Base-by-base conservation (phyloP, 1,140 invertebrate species). In the Sarcophaga bullata region DNA sequence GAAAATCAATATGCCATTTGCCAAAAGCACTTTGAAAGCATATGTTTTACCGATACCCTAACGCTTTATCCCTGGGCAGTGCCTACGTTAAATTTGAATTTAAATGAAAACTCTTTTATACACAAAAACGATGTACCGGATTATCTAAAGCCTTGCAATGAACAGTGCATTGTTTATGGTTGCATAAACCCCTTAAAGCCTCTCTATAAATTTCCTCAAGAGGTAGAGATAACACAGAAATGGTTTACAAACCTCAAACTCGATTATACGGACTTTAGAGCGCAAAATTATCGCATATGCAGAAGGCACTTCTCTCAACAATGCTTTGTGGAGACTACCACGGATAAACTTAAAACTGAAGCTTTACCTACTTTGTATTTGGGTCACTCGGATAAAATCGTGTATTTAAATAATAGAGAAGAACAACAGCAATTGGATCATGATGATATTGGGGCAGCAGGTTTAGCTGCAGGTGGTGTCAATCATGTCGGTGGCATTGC, bases 1-100 rank as follows among this genome's bases (percentile, higher is more conserved):
- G 88, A 88, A 86, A 88, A 88, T 82, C 87, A 87, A 0, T 85
- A 86, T 13, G 87, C 86, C 8, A 88, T 88, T 37, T 88, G 87
- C 58, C 87, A 88, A 75, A 86, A 86, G 19, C 87, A 88, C 47
- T 88, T 88, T 62, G 75, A 78, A 19, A 19, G 48, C 3, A 78
- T 78, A 50, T 78, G 75, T 49, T 78, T 78, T 25, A 78, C 8
- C 19, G 75, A 78, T 15, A 8, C 50, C 19, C 19, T 25, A 7
- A 47, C 37, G 62, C 82, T 89, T 2, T 87, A 83, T 15, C 86
- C 86, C n/a, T 89, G 88, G 88, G 86, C 88, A 6, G 85, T 89
- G 17, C 88, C 88, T 17, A 87, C 87, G 1, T 52, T 89, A 54
- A 85, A 86, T 72, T 80, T 89, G 46, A 82, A 81, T 80, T 62